Evolutionary conservation across 92 coral and sea anemone species (phyloP), one percentile per base, ranked within the genome.

Genomic region (Palythoa grandis): DNA sequence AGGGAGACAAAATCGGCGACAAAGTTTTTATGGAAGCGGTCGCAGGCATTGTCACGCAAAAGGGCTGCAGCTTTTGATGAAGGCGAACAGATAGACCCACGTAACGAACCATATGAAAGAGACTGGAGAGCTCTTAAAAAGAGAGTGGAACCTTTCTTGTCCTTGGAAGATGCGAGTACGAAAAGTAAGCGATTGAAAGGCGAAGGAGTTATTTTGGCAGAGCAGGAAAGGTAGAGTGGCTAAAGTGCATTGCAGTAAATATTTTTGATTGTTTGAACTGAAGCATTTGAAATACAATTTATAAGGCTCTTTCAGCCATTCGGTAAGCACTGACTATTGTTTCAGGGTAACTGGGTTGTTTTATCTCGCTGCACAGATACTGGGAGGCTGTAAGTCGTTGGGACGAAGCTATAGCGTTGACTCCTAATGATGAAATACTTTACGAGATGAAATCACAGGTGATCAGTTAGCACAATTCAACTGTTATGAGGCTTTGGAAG

Each of bases 381-480:
- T 96, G 98, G 94, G 98, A 96, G 72, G 95, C 98, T 15, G 85
- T 96, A 50, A 73, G 82, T 72, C 89, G 90, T 61, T 96, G 98
- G 98, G 93, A 96, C 91, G 98, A 96, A 70, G 98, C 98, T 8
- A 79, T 96, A 25, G 85, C 76, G 9, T 89, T 94, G 23, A 90
- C 94, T 54, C 96, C 98, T 19, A 88, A 92, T 24, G 97, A 94
- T 82, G 98, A 92, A 76, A 92, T 75, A 39, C 90, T 96, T 47
- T 86, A 94, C 82, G 98, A 96, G 89, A 94, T 96, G 98, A 96
- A 94, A 88, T 92, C 98, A 25, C 98, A 96, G 98, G 98, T 94
- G 9, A 43, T 43, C 6, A 43, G 50, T 43, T 43, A 8, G 50
- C 50, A 43, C 50, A 43, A 43, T 43, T 43, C 7, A 43, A 43